These are phyloP conservation scores for Melanophora roralis DNA, from an alignment of 2,888 invertebrate species.

Conservation along the genomic window DNA sequence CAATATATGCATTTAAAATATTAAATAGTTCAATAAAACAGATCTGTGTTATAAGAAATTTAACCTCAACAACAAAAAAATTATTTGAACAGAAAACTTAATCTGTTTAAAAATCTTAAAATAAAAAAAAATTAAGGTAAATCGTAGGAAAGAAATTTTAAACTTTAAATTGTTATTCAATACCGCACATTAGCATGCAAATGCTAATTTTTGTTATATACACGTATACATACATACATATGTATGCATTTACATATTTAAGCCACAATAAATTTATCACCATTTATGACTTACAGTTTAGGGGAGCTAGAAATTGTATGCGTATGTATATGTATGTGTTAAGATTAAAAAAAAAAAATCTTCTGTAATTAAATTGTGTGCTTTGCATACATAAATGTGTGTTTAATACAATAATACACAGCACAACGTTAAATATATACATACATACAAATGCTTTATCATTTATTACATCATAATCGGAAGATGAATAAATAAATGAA, in stretches of 20 bases:
- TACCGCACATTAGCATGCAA: constrained; percentile 34
- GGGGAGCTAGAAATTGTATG: neutral
- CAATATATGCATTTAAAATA: neutral
- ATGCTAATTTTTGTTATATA: constrained; percentile 8
- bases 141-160: constrained; percentile 1
- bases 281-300: neutral
- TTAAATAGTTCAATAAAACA: neutral
- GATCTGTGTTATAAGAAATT: constrained; percentile 2
- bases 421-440: constrained; percentile 2
- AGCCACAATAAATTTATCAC: constrained; percentile 19
- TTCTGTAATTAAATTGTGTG: constrained; percentile 24
- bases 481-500: constrained; percentile 9
- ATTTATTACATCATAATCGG: constrained; percentile 46
- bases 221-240: no score
- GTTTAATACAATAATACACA: neutral
- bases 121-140: constrained; percentile 8
- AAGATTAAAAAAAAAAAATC: neutral
- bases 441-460: no score
- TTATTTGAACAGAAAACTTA: neutral
- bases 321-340: neutral
- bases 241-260: constrained; percentile 2
- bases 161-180: neutral
- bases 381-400: constrained; percentile 34
- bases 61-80: constrained; percentile 1
- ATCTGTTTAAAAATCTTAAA: neutral